Conservation (phyloP, 1,140 invertebrate species). For the Zaprionus capensis region DNA sequence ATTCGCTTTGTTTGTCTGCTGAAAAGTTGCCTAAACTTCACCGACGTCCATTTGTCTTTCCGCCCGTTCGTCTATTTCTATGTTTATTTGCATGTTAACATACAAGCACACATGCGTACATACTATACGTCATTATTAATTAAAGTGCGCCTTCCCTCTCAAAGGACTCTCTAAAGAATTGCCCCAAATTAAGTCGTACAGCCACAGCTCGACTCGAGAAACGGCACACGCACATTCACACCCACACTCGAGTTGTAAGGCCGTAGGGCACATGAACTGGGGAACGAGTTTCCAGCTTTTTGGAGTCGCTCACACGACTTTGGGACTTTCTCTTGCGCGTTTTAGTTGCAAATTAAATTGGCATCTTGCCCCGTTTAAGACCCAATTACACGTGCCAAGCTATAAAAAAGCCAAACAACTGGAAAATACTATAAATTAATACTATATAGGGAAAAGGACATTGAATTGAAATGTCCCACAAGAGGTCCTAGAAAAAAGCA, state of each 20-base stretch:
- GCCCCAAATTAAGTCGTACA: slow-evolving; percentile 12
- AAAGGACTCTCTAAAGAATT: slow-evolving; percentile 8
- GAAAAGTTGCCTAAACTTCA: slow-evolving; percentile 11
- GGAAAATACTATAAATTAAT: background rate
- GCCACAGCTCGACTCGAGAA: background rate
- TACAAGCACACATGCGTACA: background rate
- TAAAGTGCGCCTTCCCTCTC: slow-evolving; percentile 13
- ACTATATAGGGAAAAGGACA: background rate
- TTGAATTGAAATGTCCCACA: background rate
- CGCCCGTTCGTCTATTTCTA: background rate
- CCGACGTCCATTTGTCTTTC: background rate
- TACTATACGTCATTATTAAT: slow-evolving; percentile 31
- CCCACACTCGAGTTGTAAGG: slow-evolving; percentile 2
- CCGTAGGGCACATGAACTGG: slow-evolving; percentile 1
- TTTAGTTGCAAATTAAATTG: slow-evolving; percentile 39
- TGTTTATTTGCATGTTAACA: slow-evolving; percentile 12
- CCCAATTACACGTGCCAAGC: slow-evolving; percentile 30
- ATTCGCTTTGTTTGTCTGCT: slow-evolving; percentile 17
- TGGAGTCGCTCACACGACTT: slow-evolving; percentile 21
- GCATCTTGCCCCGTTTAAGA: slow-evolving; percentile 33
- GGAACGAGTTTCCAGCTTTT: slow-evolving; percentile 13
- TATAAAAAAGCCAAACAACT: slow-evolving; percentile 3
- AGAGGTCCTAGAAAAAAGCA: background rate
- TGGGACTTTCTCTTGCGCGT: slow-evolving; percentile 16
- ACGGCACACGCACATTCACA: background rate